Evolutionary conservation across 1,140 invertebrate species (phyloP).

Genomic region (Formica exsecta): DNA sequence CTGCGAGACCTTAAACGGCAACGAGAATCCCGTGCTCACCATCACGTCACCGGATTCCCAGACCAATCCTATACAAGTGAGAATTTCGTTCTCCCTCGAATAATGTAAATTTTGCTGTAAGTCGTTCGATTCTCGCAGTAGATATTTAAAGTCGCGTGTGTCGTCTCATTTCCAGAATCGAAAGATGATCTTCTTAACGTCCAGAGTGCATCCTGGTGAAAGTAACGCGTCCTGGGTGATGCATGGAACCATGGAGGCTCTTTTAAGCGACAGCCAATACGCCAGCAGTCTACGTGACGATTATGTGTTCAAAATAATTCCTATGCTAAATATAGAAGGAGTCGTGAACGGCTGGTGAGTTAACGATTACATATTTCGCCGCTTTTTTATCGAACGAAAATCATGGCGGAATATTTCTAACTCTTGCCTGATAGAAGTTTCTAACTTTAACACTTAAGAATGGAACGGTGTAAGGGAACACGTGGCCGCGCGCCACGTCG

Average conservation of each 20-base stretch:
- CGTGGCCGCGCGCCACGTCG: neutral
- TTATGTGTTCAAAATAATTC: conserved; percentile 95
- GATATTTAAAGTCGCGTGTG: neutral
- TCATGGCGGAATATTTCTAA: neutral
- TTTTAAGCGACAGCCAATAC: conserved; percentile 88
- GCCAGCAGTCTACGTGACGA: conserved; percentile 89
- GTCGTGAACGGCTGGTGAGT: conserved; percentile 96
- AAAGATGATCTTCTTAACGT: conserved; percentile 91
- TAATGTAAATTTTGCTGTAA: neutral
- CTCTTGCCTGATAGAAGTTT: too few species aligned
- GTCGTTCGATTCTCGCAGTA: neutral
- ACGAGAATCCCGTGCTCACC: conserved; percentile 93
- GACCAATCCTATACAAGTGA: conserved; percentile 87
- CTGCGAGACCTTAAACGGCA: conserved; percentile 91
- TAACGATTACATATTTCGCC: neutral
- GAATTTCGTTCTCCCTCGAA: conserved; percentile 49
- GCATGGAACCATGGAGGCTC: conserved; percentile 92
- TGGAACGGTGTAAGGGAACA: conserved; percentile 14
- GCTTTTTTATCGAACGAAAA: conserved; percentile 13
- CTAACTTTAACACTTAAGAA: neutral
- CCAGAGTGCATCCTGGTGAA: conserved; percentile 95
- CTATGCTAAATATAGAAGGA: conserved; percentile 96
- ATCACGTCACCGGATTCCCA: conserved; percentile 90
- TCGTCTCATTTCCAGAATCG: conserved; percentile 86
- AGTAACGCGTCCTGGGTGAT: conserved; percentile 96